Base-by-base conservation (phyloP, 2,797 vertebrate genomes). In the Acrossocheilus wenchowensis region DNA sequence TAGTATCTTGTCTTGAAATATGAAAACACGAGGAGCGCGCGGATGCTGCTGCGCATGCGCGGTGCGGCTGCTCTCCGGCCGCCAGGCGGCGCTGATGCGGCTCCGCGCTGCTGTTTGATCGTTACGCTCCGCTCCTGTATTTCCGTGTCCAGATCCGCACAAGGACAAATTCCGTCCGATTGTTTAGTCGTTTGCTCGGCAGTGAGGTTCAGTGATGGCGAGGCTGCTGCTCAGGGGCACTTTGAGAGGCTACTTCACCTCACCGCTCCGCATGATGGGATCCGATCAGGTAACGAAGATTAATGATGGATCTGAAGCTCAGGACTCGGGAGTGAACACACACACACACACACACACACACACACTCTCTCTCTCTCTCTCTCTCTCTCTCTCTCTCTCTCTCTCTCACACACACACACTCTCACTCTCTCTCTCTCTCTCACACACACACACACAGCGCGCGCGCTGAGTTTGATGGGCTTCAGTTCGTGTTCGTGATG, bases 271-370 rank as follows among this genome's bases (percentile, higher is more conserved):
- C 78, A 92, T 92, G 81, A 92, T 92, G 94, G 80, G 85, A 6
- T 96, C 95, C 64, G 96, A 96, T 52, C 96, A 96, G 95, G 96
- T 96, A 95, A 86, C 89, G 17, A 36, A 14, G 23, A 21, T 5
- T 43, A 15, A 10, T 41, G 19, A 5, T 26, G 34, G 62, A 17
- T 3, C 26, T 6, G 17, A 34, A 14, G 10, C 5, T 43, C 10
- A 43, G 9, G 14, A 36, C 7, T 30, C 30, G 1, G 30, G 30
- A 30, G 30, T 30, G 30, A 30, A 19, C 9, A 71, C 17, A 68
- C 34, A 39, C 26, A 14, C n/a, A 5, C 60, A 48, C 12, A 48
- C 9, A n/a, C n/a, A n/a, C n/a, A n/a, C 52, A 21, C 52, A 54
- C 26, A 1, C 26, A 26, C 26, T 26, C 26, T 26, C 26, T 26